Evolutionary conservation across 2,888 invertebrate species (phyloP).

Genomic region (Copidosoma aretas): DNA sequence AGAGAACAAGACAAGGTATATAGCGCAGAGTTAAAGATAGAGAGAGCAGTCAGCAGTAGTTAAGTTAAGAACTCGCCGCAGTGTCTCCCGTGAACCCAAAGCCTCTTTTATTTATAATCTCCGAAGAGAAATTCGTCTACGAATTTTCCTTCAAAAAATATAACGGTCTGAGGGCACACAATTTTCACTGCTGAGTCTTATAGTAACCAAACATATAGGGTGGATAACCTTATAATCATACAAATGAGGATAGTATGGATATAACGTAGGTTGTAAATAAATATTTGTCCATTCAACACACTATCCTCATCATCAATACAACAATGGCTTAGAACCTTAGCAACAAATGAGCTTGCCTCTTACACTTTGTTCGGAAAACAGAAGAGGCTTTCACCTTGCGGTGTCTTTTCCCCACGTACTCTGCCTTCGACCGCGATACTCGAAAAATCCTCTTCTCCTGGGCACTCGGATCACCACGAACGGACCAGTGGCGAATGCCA

Average conservation of each 20-base stretch:
- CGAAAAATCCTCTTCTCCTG: not conserved
- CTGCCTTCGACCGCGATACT: too few relatives aligned
- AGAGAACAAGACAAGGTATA: conserved; percentile 24
- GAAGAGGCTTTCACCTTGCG: too few relatives aligned
- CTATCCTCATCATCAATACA: too few relatives aligned
- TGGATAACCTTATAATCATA: too few relatives aligned
- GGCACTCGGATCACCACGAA: not conserved
- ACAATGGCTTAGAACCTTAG: too few relatives aligned
- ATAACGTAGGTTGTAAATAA: too few relatives aligned
- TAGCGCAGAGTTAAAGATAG: conserved; percentile 28
- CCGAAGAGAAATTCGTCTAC: conserved; percentile 10
- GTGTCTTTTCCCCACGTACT: too few relatives aligned
- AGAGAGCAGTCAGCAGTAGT: conserved; percentile 44
- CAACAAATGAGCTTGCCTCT: too few relatives aligned
- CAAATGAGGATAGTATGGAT: too few relatives aligned
- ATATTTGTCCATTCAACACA: too few relatives aligned
- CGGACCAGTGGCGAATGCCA: not conserved
- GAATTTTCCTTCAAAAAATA: conserved; percentile 16
- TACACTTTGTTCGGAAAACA: too few relatives aligned
- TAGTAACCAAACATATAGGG: too few relatives aligned
- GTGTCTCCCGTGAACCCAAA: conserved; percentile 61
- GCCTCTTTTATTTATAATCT: conserved; percentile 44
- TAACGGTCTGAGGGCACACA: conserved; percentile 60
- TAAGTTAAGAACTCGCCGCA: conserved; percentile 53
- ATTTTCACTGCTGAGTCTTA: conserved; percentile 60